phyloP scores from a whole-genome alignment of 2,797 vertebrate species.

The Adelosebastes latens region DNA sequence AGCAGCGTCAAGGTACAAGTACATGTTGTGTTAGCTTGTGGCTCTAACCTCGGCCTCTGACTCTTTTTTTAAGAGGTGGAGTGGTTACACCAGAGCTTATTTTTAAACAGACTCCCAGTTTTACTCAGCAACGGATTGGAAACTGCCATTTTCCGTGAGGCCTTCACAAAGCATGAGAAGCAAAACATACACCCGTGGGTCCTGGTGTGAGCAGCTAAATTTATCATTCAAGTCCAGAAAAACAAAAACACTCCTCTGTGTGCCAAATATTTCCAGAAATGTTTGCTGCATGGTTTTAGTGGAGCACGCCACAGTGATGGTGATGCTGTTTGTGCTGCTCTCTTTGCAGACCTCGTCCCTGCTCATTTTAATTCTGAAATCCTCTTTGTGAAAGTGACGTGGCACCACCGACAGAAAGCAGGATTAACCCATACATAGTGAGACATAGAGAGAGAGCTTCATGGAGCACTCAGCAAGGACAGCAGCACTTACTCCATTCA shows the following conservation, averaged over 20 bases:
- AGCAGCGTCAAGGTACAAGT: slow-evolving; percentile 4
- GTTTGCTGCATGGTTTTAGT: slow-evolving; percentile 1
- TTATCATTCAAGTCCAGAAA: neutral
- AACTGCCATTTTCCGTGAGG: neutral
- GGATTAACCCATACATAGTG: slow-evolving; percentile 70
- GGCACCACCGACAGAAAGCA: slow-evolving; percentile 66
- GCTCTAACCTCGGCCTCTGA: neutral
- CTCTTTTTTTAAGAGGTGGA: neutral
- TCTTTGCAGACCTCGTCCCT: slow-evolving; percentile 35
- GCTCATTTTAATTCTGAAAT: slow-evolving; percentile 80
- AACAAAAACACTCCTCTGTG: neutral
- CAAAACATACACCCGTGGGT: neutral
- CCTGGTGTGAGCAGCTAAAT: neutral
- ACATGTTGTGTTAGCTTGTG: neutral
- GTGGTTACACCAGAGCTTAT: neutral
- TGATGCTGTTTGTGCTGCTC: slow-evolving; percentile 38
- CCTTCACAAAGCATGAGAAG: neutral
- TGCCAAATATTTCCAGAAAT: neutral
- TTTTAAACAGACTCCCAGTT: neutral
- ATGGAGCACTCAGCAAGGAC: slow-evolving; percentile 63
- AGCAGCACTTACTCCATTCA: slow-evolving; percentile 54
- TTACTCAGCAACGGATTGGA: neutral
- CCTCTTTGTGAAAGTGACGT: slow-evolving; percentile 82
- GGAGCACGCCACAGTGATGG: neutral
- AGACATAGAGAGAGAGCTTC: slow-evolving; percentile 44